Conservation (phyloP, 2,797 vertebrate species). For the Syngnathus rostellatus region DNA sequence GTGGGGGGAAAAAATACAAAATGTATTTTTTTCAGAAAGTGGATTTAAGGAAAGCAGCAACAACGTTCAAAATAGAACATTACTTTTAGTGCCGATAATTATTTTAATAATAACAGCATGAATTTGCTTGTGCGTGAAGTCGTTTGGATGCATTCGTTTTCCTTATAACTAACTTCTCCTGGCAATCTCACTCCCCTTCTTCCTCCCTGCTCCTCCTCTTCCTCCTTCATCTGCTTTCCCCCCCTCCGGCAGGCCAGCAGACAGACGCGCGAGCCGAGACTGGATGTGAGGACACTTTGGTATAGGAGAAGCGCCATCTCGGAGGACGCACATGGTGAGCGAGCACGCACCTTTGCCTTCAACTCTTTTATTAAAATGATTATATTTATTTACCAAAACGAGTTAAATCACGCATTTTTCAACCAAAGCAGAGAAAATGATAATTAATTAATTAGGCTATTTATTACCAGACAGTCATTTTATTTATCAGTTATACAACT, state of each 20-base stretch:
- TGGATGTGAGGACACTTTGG: background rate
- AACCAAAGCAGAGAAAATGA: no score
- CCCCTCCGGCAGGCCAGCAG: conserved; percentile 11
- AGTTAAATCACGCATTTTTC: no score
- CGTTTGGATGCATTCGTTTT: conserved; percentile 21
- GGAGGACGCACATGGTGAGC: conserved; percentile 70
- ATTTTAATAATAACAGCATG: no score
- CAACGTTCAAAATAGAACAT: no score
- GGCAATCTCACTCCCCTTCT: conserved; percentile 6
- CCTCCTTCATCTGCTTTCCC: conserved; percentile 13
- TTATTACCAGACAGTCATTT: background rate
- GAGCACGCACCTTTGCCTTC: background rate
- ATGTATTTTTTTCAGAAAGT: no score
- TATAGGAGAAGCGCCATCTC: conserved; percentile 36
- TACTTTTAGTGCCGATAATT: no score
- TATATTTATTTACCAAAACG: background rate
- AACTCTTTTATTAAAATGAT: background rate
- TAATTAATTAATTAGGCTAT: no score
- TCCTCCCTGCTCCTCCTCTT: background rate
- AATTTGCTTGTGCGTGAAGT: background rate
- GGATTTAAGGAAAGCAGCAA: no score
- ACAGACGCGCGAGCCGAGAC: conserved; percentile 22
- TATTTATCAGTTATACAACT: background rate
- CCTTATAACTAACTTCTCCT: conserved; percentile 43
- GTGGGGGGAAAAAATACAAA: no score